A percentile compares a stretch with the other conserved stretches of the same genome.
Conservation (phyloP, 2,113 vertebrate genomes). For the Actenoides hombroni region DNA sequence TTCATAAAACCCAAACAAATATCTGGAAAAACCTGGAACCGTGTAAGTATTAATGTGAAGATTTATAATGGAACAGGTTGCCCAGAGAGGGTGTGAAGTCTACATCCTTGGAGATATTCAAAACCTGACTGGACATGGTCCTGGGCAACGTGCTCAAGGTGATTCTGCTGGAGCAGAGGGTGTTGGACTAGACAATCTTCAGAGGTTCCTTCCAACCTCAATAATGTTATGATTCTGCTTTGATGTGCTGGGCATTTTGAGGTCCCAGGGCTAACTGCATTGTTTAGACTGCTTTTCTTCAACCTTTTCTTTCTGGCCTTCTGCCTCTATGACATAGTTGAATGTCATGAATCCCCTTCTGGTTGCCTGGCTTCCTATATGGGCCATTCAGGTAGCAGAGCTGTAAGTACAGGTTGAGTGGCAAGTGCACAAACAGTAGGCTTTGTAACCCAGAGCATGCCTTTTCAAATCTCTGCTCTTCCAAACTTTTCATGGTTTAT, state of each 20-base stretch:
- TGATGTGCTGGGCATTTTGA: neutral
- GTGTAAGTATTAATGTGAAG: neutral
- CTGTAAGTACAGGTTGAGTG: neutral
- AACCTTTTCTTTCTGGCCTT: neutral
- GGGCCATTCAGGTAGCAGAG: neutral
- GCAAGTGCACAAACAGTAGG: neutral
- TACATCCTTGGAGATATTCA: neutral
- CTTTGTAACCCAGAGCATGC: neutral
- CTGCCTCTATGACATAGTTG: neutral
- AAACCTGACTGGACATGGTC: neutral
- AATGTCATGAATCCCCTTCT: neutral
- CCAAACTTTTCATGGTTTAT: neutral
- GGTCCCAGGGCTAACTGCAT: neutral
- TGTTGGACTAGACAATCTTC: neutral
- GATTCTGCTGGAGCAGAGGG: neutral
- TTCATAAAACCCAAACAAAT: neutral
- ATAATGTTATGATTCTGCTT: neutral
- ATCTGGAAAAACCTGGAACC: neutral
- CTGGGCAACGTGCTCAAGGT: neutral
- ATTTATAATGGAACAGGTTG: neutral
- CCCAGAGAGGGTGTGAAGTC: neutral
- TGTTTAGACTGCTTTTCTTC: neutral
- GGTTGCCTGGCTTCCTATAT: neutral
- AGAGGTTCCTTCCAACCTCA: neutral
- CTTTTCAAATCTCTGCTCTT: neutral